Evolutionary conservation across 2,888 invertebrate species (phyloP).

Genomic region (Portevinia maculata): DNA sequence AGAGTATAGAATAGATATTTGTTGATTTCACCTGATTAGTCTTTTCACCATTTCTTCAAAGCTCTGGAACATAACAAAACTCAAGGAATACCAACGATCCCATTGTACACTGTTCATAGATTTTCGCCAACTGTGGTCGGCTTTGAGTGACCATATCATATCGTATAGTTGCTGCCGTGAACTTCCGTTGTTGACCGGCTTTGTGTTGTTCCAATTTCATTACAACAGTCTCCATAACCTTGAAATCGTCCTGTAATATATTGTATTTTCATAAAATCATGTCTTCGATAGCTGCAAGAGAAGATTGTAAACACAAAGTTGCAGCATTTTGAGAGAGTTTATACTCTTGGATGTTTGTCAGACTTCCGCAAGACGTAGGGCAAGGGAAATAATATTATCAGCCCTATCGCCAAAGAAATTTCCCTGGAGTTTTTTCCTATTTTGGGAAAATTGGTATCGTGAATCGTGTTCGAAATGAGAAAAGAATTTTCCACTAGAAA

Average conservation of each 20-base stretch:
- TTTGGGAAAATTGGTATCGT: no score
- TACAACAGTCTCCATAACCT: constrained; percentile 97
- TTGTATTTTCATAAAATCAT: constrained; percentile 97
- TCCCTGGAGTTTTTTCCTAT: no score
- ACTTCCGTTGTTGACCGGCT: constrained; percentile 99
- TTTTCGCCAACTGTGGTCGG: constrained; percentile 99
- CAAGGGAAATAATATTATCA: no score
- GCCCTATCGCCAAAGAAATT: no score
- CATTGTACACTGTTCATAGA: constrained; percentile 99
- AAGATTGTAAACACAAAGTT: not conserved
- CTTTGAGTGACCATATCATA: constrained; percentile 99
- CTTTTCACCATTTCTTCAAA: constrained; percentile 99
- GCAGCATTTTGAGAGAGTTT: no score
- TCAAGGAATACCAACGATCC: constrained; percentile 99
- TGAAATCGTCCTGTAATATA: constrained; percentile 96
- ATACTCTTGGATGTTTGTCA: no score
- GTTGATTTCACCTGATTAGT: constrained; percentile 80
- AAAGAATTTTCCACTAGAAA: no score
- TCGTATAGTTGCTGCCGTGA: constrained; percentile 99
- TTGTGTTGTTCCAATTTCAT: constrained; percentile 98
- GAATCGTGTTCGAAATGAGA: no score
- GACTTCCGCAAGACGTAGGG: no score
- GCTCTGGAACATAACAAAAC: constrained; percentile 99
- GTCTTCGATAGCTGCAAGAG: constrained; percentile 89
- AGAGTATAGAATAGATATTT: not conserved